Evolutionary conservation across 2,888 invertebrate species (phyloP), one percentile per base, ranked within the genome.

Genomic region (Sminthurinus aureus): DNA sequence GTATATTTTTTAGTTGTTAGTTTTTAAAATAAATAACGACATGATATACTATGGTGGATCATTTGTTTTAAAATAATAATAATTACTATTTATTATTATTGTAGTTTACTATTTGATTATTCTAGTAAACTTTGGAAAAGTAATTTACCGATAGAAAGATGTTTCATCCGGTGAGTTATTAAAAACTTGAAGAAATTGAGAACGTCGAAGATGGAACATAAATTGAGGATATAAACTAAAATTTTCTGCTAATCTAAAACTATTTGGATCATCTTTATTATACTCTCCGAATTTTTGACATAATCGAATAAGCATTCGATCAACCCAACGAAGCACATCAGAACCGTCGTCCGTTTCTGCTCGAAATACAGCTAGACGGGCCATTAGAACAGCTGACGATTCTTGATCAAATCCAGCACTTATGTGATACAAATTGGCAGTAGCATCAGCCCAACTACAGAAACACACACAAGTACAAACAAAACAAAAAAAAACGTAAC

Each of bases 81-180:
- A 82, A 51, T 18, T n/a, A n/a, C n/a, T n/a, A n/a, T n/a, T n/a
- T n/a, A n/a, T n/a, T n/a, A n/a, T n/a, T n/a, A n/a, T n/a, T 74
- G 9, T 75, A 51, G n/a, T 64, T 58, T 81, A n/a, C n/a, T n/a
- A 52, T 13, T 11, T 13, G 13, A 52, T 52, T 52, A 52, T 11
- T 52, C 52, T 13, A 52, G 52, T 52, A 13, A 8, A 52, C 52
- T 52, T n/a, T n/a, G n/a, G n/a, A 52, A 52, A 52, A 52, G 20
- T 18, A 18, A 18, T 51, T 69, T 75, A 95, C 94, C 97, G 94
- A 90, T 99, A 99, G 92, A 97, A 99, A 26, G 98, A 97, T 18
- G 99, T 99, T 92, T 99, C 99, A 91, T 99, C 99, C 0, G 99
- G 99, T 69, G 98, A 98, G 92, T 99, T 99, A 92, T 99, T 99